phyloP scores from a whole-genome alignment of 2,797 vertebrate species.

The Hypotaenidia okinawae region DNA sequence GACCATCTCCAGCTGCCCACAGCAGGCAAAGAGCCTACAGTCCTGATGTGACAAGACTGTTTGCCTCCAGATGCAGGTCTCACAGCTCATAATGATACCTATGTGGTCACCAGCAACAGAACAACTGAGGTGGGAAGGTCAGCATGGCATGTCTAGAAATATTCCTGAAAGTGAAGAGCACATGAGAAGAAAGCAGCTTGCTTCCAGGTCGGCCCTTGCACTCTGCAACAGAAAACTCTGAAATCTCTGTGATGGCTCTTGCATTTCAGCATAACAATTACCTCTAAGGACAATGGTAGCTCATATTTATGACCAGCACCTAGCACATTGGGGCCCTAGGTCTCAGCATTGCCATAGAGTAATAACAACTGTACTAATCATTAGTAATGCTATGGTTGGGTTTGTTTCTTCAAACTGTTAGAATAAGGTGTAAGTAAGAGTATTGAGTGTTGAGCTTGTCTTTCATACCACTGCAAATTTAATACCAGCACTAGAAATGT shows the following conservation, averaged over 20 bases:
- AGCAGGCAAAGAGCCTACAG: background rate
- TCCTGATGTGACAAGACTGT: background rate
- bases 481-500: background rate
- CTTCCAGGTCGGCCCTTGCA: background rate
- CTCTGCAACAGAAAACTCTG: background rate
- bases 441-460: background rate
- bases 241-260: background rate
- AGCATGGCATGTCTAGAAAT: background rate
- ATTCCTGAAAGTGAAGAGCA: background rate
- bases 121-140: background rate
- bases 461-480: background rate
- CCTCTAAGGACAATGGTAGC: background rate
- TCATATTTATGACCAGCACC: background rate
- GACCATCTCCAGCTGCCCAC: background rate
- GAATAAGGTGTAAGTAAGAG: background rate
- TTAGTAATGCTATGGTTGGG: background rate
- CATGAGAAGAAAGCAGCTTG: background rate
- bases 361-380: background rate
- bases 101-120: background rate
- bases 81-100: background rate
- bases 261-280: background rate
- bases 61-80: background rate
- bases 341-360: background rate
- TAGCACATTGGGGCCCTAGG: fast-evolving
- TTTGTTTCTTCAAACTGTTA: background rate